Evolutionary conservation across 2,797 vertebrate genomes (phyloP), one percentile per base, ranked within the genome.

Genomic region (Lutjanus campechanus): DNA sequence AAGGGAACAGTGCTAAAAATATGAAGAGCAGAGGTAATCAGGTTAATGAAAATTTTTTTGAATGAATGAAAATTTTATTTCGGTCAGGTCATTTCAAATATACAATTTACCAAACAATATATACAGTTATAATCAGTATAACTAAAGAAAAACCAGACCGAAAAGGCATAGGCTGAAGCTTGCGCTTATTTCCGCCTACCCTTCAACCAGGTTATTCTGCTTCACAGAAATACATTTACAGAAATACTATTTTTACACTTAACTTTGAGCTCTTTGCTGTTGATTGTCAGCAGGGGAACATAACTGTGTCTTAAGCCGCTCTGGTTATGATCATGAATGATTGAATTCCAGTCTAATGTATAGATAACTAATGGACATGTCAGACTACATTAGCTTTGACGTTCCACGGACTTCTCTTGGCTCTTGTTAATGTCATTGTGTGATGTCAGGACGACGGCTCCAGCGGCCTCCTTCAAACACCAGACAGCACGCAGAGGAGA

Each of bases 361-460:
- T 11, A 10, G 20, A 56, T 50, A 5, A 54, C 44, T 46, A 59
- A 44, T 22, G 8, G 25, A 73, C 43, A 7, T 2, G 0, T 82
- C 59, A 50, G 40, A 25, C 20, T 70, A 17, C 0, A 6, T 60
- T n/a, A n/a, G 3, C 7, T 44, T 50, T n/a, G 4, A 62, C 40
- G 22, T 50, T 29, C n/a, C 8, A 5, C 29, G 19, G 12, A 10
- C 22, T 17, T 43, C 1, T 22, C 5, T 9, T 13, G 0, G 63
- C 15, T 61, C 5, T 29, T 29, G 9, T 46, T 22, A 2, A 12
- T 43, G 9, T 44, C 8, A 1, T 51, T 55, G 5, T 77, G 36
- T 49, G 43, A 1, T 70, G 88, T 91, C 62, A 98, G 98, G 95
- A 96, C 36, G 81, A 91, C 51, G 82, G 87, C 83, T 89, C 91